Evolutionary conservation across 1,140 invertebrate genomes (phyloP).

Genomic region (Belonocnema kinseyi): DNA sequence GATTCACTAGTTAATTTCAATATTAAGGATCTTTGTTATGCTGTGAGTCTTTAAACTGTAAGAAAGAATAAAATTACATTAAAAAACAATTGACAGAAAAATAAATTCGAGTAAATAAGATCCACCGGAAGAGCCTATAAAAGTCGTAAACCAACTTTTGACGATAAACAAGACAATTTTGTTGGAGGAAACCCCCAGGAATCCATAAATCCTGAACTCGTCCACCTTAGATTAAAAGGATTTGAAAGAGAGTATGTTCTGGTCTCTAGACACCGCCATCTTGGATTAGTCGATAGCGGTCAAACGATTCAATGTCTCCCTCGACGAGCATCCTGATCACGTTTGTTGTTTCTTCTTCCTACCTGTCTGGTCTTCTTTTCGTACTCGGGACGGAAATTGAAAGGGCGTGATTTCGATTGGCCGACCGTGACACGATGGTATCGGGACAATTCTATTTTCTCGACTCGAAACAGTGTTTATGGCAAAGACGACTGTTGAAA

Average conservation of each 20-base stretch:
- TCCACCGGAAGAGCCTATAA: constrained; percentile 32
- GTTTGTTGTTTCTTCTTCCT: constrained; percentile 57
- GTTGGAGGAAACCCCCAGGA: constrained; percentile 60
- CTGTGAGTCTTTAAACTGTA: too few relatives aligned
- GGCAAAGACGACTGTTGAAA: constrained; percentile 54
- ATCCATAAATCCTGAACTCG: constrained; percentile 66
- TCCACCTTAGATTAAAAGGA: constrained; percentile 61
- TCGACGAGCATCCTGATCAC: constrained; percentile 60
- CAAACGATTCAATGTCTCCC: constrained; percentile 69
- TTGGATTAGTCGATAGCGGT: constrained; percentile 60
- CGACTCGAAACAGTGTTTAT: constrained; percentile 61
- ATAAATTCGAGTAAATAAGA: not conserved
- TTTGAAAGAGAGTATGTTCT: constrained; percentile 45
- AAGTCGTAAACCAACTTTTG: constrained; percentile 59
- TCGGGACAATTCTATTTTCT: constrained; percentile 60
- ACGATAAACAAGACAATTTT: constrained; percentile 70
- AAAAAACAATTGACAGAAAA: too few relatives aligned
- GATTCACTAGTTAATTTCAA: too few relatives aligned
- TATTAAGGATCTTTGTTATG: too few relatives aligned
- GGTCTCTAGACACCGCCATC: constrained; percentile 50
- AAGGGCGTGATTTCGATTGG: constrained; percentile 59
- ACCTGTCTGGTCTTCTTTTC: constrained; percentile 44
- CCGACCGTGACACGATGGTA: constrained; percentile 59
- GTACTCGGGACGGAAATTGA: constrained; percentile 57
- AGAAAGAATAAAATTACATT: too few relatives aligned